Evolutionary conservation across 2,797 vertebrate genomes (phyloP).

Genomic region (Peromyscus aztecus): DNA sequence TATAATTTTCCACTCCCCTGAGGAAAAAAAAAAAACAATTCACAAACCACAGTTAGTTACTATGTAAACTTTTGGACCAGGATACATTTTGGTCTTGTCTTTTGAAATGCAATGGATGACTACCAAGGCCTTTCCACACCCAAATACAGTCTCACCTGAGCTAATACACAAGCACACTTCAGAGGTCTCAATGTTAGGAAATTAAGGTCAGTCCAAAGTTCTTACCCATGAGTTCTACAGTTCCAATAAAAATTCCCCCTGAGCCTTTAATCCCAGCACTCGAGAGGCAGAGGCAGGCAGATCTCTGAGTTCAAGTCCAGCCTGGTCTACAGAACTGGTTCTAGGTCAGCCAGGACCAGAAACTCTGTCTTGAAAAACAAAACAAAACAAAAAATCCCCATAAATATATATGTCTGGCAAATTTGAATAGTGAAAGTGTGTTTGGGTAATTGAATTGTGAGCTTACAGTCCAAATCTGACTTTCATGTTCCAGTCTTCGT

Average conservation of each 20-base stretch:
- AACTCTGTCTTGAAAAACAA: not conserved
- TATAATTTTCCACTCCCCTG: not conserved
- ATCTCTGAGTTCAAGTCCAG: not conserved
- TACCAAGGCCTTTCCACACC: not conserved
- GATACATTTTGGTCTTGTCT: not conserved
- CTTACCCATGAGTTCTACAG: constrained; percentile 39
- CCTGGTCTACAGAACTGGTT: not conserved
- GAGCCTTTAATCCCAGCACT: not conserved
- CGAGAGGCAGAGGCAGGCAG: not conserved
- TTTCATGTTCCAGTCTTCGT: constrained; percentile 57
- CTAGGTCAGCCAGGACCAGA: not conserved
- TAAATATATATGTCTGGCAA: constrained; percentile 58
- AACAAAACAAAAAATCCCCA: not conserved
- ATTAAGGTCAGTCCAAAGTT: constrained; percentile 17
- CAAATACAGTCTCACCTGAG: not conserved
- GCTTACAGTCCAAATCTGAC: constrained; percentile 46
- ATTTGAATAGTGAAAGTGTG: constrained; percentile 63
- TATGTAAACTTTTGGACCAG: not conserved
- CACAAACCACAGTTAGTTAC: not conserved
- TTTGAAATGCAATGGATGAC: not conserved
- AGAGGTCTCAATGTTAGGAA: constrained; percentile 18
- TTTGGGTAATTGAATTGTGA: constrained; percentile 70
- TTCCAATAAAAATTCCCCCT: constrained; percentile 51
- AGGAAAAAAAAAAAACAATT: not conserved
- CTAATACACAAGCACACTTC: not conserved